Evolutionary conservation across 1,140 invertebrate species (phyloP), one percentile per base, ranked within the genome.

Genomic region (Pantala flavescens): DNA sequence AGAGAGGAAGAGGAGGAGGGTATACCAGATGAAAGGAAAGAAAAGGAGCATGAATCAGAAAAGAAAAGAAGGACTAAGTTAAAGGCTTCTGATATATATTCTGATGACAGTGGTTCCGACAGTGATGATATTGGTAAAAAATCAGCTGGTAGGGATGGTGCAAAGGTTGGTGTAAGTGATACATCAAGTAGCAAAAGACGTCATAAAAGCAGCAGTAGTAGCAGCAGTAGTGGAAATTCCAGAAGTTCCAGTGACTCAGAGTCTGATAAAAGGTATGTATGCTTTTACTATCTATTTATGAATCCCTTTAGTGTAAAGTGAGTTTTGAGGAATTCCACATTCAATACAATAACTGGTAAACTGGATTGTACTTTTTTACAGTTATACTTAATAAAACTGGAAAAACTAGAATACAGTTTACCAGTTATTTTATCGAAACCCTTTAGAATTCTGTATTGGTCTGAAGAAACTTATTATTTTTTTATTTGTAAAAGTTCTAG

Each of bases 51-150:
- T 42, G 78, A 76, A 73, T 63, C 49, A 63, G 49, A 63, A 21
- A 63, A 63, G 49, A 63, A 63, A 21, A 63, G 49, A 63, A 63
- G 49, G 78, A 88, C 87, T 73, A 90, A 94, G 81, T 84, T 96
- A 73, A 97, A 96, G 84, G 93, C 94, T 0, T 95, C 93, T 0
- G 96, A 98, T 83, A 95, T 98, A 78, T 98, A 98, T 82, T 97
- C 95, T 0, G 96, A 98, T 82, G 95, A 97, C 77, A 95, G 94
- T 77, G 94, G 92, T 12, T 89, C 88, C n/a, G 90, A 84, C 71
- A 80, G 81, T 63, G 86, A 87, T 71, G 88, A 88, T 74, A 74
- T 43, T 16, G 77, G 75, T 23, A 78, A 78, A 72, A 43, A 16
- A 63, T 73, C 71, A 75, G 71, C 49, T 49, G 36, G 55, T 74